phyloP scores from a whole-genome alignment of 2,113 vertebrate species.

The Brienomyrus longianalis region DNA sequence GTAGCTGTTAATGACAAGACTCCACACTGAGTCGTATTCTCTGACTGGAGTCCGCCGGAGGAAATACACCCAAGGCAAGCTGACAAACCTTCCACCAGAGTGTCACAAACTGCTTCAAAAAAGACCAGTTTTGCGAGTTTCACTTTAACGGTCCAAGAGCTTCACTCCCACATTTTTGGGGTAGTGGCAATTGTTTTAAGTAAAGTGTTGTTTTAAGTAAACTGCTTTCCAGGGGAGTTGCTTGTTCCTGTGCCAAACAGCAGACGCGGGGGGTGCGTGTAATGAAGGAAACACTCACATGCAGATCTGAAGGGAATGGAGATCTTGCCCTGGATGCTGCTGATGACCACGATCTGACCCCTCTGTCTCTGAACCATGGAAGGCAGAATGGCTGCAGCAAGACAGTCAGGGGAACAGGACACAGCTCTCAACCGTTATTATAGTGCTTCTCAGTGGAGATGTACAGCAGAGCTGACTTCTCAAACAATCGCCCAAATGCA shows the following conservation, averaged over 20 bases:
- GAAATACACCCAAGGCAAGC: neutral
- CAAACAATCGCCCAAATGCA: neutral
- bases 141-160: neutral
- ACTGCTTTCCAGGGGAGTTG: neutral
- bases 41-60: neutral
- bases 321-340: conserved; percentile 92
- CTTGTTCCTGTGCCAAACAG: neutral
- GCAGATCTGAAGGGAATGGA: conserved; percentile 89
- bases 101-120: neutral
- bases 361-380: conserved; percentile 75
- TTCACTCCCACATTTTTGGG: neutral
- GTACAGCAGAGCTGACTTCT: neutral
- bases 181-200: neutral
- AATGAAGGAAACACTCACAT: conserved; percentile 68
- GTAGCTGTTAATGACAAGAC: neutral
- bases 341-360: conserved; percentile 84
- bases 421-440: neutral
- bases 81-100: neutral
- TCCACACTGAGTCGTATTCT: neutral
- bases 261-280: neutral
- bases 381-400: conserved; percentile 71
- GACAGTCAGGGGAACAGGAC: neutral
- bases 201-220: neutral
- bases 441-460: neutral
- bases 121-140: neutral